phyloP scores from a whole-genome alignment of 2,797 vertebrate genomes.

The Scarus forsteni region DNA sequence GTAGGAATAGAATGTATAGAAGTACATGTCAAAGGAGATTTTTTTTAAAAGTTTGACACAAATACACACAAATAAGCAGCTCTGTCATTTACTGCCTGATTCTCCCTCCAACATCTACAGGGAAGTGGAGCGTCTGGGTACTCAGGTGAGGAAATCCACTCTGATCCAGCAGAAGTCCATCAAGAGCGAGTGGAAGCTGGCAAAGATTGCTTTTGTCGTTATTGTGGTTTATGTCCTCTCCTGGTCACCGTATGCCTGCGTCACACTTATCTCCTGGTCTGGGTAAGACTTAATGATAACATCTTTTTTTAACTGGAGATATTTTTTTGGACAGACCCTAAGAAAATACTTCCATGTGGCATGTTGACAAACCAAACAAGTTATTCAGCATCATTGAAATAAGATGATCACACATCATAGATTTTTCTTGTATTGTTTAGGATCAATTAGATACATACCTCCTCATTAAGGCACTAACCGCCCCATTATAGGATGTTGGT shows the following conservation, averaged over 20 bases:
- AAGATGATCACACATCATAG: no score
- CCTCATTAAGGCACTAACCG: not conserved
- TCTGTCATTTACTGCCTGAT: not conserved
- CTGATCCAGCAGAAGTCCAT: conserved; percentile 83
- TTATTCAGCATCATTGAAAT: no score
- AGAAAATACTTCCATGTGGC: no score
- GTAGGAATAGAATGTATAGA: no score
- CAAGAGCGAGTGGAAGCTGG: conserved; percentile 91
- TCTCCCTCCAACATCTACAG: conserved; percentile 58
- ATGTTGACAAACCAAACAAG: no score
- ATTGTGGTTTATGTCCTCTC: conserved; percentile 91
- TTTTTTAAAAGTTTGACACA: no score
- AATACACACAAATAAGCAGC: no score
- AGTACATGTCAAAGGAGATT: no score
- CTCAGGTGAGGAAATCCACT: conserved; percentile 83
- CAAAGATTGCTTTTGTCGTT: conserved; percentile 91
- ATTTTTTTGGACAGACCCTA: no score
- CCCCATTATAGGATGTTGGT: conserved; percentile 36
- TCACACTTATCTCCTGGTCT: conserved; percentile 91
- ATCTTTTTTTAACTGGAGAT: no score
- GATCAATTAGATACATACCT: not conserved
- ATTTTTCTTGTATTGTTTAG: not conserved
- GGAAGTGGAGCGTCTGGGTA: conserved; percentile 87
- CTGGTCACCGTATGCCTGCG: conserved; percentile 92
- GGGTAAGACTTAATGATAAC: conserved; percentile 78